Evolutionary conservation across 2,113 vertebrate species (phyloP).

Genomic region (Nibea coibor): DNA sequence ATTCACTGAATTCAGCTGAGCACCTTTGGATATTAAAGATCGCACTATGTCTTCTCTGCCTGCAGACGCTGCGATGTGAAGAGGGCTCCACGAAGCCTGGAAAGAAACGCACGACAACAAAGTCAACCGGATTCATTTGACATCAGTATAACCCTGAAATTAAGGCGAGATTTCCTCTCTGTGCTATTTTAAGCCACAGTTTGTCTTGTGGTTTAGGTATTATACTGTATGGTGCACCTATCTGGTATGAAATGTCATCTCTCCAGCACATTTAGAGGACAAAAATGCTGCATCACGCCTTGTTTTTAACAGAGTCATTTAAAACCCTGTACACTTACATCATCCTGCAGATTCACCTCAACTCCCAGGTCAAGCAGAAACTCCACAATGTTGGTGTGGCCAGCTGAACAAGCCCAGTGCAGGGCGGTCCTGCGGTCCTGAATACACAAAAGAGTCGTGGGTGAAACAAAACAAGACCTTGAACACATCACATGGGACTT

Average conservation of each 20-base stretch:
- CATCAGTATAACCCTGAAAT: background rate
- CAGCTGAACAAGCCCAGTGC: slow-evolving; percentile 97
- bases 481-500: too few relatives aligned
- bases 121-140: background rate
- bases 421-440: slow-evolving; percentile 92
- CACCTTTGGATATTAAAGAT: slow-evolving; percentile 90
- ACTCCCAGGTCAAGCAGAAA: slow-evolving; percentile 90
- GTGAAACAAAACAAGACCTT: background rate
- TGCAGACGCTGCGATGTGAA: slow-evolving; percentile 96
- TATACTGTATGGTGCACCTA: background rate
- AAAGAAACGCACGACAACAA: background rate
- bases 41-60: slow-evolving; percentile 94
- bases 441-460: background rate
- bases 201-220: background rate
- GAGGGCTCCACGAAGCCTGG: slow-evolving; percentile 93
- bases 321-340: slow-evolving; percentile 79
- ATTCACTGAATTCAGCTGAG: slow-evolving; percentile 92
- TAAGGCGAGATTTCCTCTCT: background rate
- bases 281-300: background rate
- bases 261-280: background rate
- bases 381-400: slow-evolving; percentile 89
- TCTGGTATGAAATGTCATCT: background rate
- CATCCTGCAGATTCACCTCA: slow-evolving; percentile 91
- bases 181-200: background rate
- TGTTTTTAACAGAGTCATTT: background rate